Conservation (phyloP, 2,113 vertebrate genomes). For the Cranoglanis bouderius region DNA sequence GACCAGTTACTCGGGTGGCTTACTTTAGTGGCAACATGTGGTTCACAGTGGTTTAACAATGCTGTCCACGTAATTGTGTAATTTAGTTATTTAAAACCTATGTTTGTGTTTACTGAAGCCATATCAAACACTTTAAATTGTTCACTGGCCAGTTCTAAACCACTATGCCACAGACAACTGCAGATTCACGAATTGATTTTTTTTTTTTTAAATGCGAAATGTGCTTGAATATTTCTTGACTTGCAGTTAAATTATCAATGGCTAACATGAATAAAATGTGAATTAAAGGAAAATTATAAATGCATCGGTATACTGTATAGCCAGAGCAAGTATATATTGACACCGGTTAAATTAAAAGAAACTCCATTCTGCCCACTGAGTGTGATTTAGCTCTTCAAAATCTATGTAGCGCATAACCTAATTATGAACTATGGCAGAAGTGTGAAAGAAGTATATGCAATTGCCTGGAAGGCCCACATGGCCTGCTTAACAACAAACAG, state of each 20-base stretch:
- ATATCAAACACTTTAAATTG: constrained; percentile 60
- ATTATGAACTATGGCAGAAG: constrained; percentile 72
- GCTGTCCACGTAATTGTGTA: constrained; percentile 62
- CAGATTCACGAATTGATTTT: constrained; percentile 12
- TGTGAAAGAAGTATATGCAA: constrained; percentile 74
- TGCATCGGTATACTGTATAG: neutral
- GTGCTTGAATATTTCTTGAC: constrained; percentile 43
- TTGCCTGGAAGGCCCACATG: constrained; percentile 64
- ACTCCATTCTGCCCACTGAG: constrained; percentile 19
- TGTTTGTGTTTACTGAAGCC: constrained; percentile 65
- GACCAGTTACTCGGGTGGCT: constrained; percentile 66
- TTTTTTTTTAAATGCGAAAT: neutral
- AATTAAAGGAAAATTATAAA: neutral
- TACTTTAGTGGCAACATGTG: constrained; percentile 69
- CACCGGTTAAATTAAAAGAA: neutral
- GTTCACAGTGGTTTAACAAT: constrained; percentile 66
- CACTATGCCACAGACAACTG: constrained; percentile 33
- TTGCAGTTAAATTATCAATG: constrained; percentile 5
- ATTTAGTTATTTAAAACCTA: constrained; percentile 66
- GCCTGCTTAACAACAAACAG: constrained; percentile 78
- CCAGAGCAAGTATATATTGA: neutral
- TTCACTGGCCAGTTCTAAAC: constrained; percentile 52
- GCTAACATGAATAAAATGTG: neutral
- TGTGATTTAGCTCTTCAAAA: constrained; percentile 53
- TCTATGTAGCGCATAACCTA: constrained; percentile 62